Evolutionary conservation across 2,113 vertebrate genomes (phyloP).

Genomic region (Cheilinus undulatus): DNA sequence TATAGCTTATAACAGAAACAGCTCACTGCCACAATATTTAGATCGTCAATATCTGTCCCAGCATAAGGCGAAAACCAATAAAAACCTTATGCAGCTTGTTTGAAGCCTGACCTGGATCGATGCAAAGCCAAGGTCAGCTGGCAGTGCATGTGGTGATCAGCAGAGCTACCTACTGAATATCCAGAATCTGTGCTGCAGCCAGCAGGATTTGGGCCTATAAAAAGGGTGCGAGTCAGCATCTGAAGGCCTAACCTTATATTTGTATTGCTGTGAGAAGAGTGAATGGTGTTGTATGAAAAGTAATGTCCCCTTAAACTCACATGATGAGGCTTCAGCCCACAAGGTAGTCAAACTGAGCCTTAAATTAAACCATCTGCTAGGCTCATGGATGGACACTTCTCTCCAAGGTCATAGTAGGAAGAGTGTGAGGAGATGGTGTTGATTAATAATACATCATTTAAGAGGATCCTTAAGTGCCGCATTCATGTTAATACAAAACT

Average conservation of each 20-base stretch:
- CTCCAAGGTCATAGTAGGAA: not conserved
- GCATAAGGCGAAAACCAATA: constrained; percentile 59
- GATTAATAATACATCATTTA: no score
- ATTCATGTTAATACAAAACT: not conserved
- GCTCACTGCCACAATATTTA: constrained; percentile 36
- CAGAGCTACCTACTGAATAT: constrained; percentile 1
- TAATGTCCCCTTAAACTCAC: not conserved
- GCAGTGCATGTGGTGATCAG: constrained; percentile 23
- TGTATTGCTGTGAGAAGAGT: not conserved
- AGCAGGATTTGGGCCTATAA: constrained; percentile 15
- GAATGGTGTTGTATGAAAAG: not conserved
- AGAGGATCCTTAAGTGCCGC: not conserved
- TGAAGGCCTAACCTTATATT: not conserved
- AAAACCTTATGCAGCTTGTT: constrained; percentile 35
- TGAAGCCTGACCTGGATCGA: constrained; percentile 65
- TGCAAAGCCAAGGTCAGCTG: constrained; percentile 53
- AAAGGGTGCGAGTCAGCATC: not conserved
- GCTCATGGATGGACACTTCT: not conserved
- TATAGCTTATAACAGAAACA: constrained; percentile 18
- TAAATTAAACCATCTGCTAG: constrained; percentile 13
- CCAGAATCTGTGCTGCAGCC: constrained; percentile 26
- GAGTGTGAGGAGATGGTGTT: not conserved
- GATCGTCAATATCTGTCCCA: constrained; percentile 47
- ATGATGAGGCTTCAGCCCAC: constrained; percentile 10
- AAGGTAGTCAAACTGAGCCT: constrained; percentile 12